phyloP scores from a whole-genome alignment of 2,113 vertebrate species.

The Nettapus auritus region DNA sequence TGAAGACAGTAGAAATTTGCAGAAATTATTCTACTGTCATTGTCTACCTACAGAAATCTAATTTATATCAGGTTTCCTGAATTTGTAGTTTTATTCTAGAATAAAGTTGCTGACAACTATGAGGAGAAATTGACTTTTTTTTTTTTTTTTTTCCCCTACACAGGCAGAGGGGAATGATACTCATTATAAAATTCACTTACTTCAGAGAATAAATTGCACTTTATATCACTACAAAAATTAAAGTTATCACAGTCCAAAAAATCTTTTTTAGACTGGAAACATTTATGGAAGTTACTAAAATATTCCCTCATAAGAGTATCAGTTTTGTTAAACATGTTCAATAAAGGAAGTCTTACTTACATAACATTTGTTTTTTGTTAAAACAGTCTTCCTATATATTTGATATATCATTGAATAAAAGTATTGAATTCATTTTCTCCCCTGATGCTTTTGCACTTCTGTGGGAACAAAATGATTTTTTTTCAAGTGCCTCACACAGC shows the following conservation, averaged over 20 bases:
- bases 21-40: not conserved
- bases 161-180: not conserved
- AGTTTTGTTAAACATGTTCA: not conserved
- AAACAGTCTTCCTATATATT: not conserved
- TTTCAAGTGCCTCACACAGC: constrained; percentile 51
- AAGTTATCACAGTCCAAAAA: not conserved
- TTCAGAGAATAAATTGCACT: not conserved
- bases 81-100: not conserved
- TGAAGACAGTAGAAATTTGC: not conserved
- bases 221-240: constrained; percentile 7
- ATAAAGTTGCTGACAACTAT: not conserved
- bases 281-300: not conserved
- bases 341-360: not conserved
- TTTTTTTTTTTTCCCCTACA: not conserved
- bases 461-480: constrained; percentile 59
- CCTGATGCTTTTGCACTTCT: constrained; percentile 31
- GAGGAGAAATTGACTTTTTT: not conserved
- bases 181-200: not conserved
- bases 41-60: not conserved
- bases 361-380: not conserved
- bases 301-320: not conserved
- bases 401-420: not conserved
- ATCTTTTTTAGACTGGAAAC: not conserved
- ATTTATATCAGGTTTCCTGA: not conserved
- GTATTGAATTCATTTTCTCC: constrained; percentile 29